A percentile compares a stretch with the other conserved stretches of the same genome.
Evolutionary conservation across 1,140 invertebrate genomes (phyloP).

Genomic region (Drosophila melanica): DNA sequence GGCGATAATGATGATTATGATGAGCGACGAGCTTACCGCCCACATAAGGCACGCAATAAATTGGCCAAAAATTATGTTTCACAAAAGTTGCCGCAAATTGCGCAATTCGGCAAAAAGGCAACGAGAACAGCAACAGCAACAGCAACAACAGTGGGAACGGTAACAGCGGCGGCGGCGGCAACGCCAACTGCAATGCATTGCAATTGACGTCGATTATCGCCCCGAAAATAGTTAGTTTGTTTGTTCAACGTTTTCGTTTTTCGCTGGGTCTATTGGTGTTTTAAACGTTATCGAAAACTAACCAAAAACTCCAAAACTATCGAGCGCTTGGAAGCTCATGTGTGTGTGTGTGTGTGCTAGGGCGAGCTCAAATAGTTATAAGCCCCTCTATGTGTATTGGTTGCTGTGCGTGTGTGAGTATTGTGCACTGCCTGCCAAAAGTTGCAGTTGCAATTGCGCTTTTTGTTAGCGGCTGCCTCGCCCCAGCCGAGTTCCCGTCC

Average conservation of each 20-base stretch:
- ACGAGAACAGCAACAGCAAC: not conserved
- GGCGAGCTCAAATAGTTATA: conserved; percentile 59
- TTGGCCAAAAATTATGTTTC: conserved; percentile 77
- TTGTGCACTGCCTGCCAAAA: conserved; percentile 50
- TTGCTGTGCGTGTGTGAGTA: not conserved
- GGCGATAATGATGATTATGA: conserved; percentile 6
- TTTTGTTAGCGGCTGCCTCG: conserved; percentile 47
- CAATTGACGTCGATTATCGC: conserved; percentile 80
- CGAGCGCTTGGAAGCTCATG: conserved; percentile 34
- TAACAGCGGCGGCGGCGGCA: not conserved
- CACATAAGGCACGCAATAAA: conserved; percentile 69
- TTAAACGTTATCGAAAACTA: conserved; percentile 80
- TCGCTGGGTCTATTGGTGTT: conserved; percentile 66
- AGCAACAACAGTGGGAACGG: conserved; percentile 24
- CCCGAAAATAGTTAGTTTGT: conserved; percentile 72
- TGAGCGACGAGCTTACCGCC: conserved; percentile 21
- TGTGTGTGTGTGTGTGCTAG: conserved; percentile 17
- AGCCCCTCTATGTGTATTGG: conserved; percentile 45
- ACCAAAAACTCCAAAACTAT: conserved; percentile 72
- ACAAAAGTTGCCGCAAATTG: conserved; percentile 77
- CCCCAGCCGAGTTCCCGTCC: not conserved
- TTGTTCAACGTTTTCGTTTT: conserved; percentile 59
- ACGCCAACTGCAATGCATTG: conserved; percentile 59
- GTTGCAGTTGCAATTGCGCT: conserved; percentile 70
- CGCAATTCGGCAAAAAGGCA: conserved; percentile 60